Conservation (phyloP, 92 coral and sea anemone species). For the Bergia puertoricense region DNA sequence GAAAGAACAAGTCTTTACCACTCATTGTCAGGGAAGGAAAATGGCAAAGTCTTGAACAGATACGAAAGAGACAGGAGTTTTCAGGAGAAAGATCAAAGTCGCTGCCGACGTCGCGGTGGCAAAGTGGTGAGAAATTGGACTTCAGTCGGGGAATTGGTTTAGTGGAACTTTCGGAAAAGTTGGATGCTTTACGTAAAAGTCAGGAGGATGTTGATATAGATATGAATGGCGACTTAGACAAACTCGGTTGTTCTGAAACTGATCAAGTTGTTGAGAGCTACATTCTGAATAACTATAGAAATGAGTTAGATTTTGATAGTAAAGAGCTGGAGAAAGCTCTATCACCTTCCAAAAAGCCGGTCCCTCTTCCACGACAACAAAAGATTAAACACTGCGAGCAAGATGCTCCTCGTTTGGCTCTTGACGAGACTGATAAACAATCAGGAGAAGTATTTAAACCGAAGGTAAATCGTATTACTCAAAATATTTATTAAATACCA, state of each 20-base stretch:
- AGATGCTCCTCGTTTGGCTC: background rate
- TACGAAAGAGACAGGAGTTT: conserved; percentile 67
- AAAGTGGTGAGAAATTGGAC: conserved; percentile 64
- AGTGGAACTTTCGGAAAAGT: conserved; percentile 78
- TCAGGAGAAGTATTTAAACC: conserved; percentile 30
- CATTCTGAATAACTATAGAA: conserved; percentile 49
- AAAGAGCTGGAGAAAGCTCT: conserved; percentile 34
- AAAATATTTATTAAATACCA: no score
- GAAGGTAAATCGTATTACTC: background rate
- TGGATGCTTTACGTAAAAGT: conserved; percentile 76
- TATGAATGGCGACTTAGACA: conserved; percentile 12
- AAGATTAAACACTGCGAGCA: conserved; percentile 3
- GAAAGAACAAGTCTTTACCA: conserved; percentile 68
- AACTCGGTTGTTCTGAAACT: conserved; percentile 29
- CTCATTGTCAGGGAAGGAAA: conserved; percentile 72
- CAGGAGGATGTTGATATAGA: conserved; percentile 53
- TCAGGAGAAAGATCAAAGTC: conserved; percentile 72
- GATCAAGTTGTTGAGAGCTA: conserved; percentile 31
- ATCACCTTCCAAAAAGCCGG: conserved; percentile 44
- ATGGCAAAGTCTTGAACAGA: conserved; percentile 90
- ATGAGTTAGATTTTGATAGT: conserved; percentile 50
- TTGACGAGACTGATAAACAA: background rate
- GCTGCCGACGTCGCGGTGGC: conserved; percentile 66
- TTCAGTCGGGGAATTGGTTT: conserved; percentile 64
- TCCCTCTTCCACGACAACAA: conserved; percentile 44